Evolutionary conservation across 2,888 invertebrate species (phyloP).

Genomic region (Dugesia japonica): DNA sequence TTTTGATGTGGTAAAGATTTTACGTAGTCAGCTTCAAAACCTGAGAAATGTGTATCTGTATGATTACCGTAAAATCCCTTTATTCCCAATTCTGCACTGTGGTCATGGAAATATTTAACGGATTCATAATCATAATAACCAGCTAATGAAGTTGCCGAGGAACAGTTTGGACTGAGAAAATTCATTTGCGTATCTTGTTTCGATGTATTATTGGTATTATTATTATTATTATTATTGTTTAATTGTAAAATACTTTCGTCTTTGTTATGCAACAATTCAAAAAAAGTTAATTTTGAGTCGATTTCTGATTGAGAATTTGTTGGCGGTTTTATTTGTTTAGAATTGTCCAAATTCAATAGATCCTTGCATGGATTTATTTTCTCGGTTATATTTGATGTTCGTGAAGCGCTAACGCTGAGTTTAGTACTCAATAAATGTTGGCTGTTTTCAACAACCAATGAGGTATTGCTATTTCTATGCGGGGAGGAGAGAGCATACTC

Average conservation of each 20-base stretch:
- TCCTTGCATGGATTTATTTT: neutral
- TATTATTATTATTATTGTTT: too few relatives aligned
- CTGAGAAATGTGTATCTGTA: neutral
- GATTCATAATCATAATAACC: slow-evolving; percentile 16
- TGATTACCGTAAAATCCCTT: slow-evolving; percentile 9
- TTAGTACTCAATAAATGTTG: neutral
- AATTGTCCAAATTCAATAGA: neutral
- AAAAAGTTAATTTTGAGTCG: neutral
- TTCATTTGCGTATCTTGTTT: neutral
- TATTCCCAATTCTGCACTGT: slow-evolving; percentile 10
- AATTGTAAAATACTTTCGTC: neutral
- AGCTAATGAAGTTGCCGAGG: neutral
- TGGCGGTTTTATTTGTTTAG: neutral
- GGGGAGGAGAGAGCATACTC: neutral
- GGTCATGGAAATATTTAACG: slow-evolving; percentile 7
- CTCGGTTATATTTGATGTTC: neutral
- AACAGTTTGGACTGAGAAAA: slow-evolving; percentile 11
- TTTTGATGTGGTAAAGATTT: slow-evolving; percentile 11
- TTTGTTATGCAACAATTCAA: neutral
- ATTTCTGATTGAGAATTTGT: neutral
- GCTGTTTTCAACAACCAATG: slow-evolving; percentile 4
- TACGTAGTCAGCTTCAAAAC: neutral
- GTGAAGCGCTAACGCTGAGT: slow-evolving; percentile 12
- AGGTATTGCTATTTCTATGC: neutral
- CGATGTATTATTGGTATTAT: too few relatives aligned